These are phyloP conservation scores for Crambe crambe DNA, from an alignment of 37 sponge, comb jelly and placozoan species.

Conservation along the genomic window DNA sequence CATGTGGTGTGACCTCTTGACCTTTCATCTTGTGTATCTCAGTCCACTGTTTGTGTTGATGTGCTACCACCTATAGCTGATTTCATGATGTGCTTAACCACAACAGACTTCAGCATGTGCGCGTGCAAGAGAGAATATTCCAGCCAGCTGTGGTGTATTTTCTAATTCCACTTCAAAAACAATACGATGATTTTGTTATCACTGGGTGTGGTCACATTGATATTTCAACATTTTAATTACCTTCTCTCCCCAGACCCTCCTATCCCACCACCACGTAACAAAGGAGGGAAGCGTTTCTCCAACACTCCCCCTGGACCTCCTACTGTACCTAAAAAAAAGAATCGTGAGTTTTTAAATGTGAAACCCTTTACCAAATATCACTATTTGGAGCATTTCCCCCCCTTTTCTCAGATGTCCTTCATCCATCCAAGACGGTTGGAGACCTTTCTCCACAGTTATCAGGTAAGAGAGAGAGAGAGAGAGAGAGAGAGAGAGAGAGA, in stretches of 20 bases:
- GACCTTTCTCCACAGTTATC: background rate
- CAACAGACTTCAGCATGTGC: too few species aligned
- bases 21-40: too few species aligned
- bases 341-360: background rate
- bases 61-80: too few species aligned
- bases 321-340: background rate
- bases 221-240: background rate
- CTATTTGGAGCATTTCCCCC: background rate
- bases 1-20: too few species aligned
- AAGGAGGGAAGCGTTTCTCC: background rate
- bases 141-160: too few species aligned
- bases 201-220: too few species aligned
- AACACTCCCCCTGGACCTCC: background rate
- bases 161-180: too few species aligned
- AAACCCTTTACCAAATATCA: background rate
- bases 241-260: conserved; percentile 1
- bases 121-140: too few species aligned
- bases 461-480: conserved; percentile 54
- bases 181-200: too few species aligned
- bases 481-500: conserved; percentile 55
- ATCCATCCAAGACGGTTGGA: background rate
- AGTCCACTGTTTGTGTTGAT: too few species aligned
- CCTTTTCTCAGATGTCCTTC: background rate
- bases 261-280: background rate
- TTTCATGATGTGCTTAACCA: too few species aligned